These are phyloP conservation scores for Drosophila anomalata DNA, from an alignment of 2,888 invertebrate genomes.

Conservation along the genomic window DNA sequence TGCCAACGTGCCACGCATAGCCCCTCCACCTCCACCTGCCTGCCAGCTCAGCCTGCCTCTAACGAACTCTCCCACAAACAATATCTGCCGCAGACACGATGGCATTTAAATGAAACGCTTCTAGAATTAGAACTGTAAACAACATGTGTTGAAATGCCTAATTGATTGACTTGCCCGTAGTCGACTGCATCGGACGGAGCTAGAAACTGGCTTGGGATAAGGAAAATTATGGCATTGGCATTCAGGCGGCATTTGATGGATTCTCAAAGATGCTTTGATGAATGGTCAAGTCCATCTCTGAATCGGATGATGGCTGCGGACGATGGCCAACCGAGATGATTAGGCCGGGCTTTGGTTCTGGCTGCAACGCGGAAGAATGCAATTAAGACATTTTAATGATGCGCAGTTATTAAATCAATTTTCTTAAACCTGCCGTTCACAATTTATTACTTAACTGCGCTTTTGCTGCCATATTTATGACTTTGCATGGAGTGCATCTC, in stretches of 20 bases:
- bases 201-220: constrained; percentile 38
- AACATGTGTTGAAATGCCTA: constrained; percentile 78
- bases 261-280: constrained; percentile 51
- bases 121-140: constrained; percentile 77
- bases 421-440: constrained; percentile 27
- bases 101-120: constrained; percentile 68
- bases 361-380: constrained; percentile 69
- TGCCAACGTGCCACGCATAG: constrained; percentile 8
- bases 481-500: constrained; percentile 52
- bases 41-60: not conserved
- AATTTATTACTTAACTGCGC: constrained; percentile 71
- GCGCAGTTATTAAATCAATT: constrained; percentile 53
- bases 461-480: constrained; percentile 63
- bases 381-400: constrained; percentile 68
- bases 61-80: not conserved
- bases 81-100: constrained; percentile 51
- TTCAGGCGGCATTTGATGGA: constrained; percentile 62
- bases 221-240: constrained; percentile 73
- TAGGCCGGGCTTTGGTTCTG: constrained; percentile 44
- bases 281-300: constrained; percentile 32
- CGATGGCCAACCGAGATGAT: constrained; percentile 33
- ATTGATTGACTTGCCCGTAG: constrained; percentile 73
- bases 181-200: constrained; percentile 34
- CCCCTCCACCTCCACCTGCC: not conserved
- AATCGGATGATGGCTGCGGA: constrained; percentile 15